Evolutionary conservation across 2,888 invertebrate species (phyloP), one percentile per base, ranked within the genome.

Genomic region (Chamaedrilus cognettii): DNA sequence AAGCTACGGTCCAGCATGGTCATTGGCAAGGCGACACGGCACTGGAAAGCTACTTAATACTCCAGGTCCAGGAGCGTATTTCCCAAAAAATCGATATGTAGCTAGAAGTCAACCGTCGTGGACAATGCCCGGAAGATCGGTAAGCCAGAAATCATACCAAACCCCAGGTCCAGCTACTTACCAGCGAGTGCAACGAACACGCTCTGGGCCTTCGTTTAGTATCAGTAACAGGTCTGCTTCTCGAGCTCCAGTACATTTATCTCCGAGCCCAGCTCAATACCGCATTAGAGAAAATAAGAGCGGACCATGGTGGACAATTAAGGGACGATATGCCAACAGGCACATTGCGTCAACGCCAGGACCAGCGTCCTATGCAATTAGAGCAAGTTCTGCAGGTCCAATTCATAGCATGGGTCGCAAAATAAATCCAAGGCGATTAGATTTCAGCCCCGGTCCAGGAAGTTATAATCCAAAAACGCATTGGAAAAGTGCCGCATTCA

Each of bases 241-340:
- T n/a, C n/a, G n/a, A n/a, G n/a, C n/a, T n/a, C n/a, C n/a, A n/a
- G n/a, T n/a, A n/a, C n/a, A n/a, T n/a, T n/a, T n/a, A n/a, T n/a
- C n/a, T n/a, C n/a, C n/a, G n/a, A n/a, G n/a, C n/a, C n/a, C n/a
- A n/a, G n/a, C n/a, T n/a, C n/a, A n/a, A n/a, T n/a, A n/a, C n/a
- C n/a, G n/a, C n/a, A n/a, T n/a, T n/a, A n/a, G n/a, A n/a, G n/a
- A n/a, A n/a, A n/a, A n/a, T n/a, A n/a, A n/a, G n/a, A n/a, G n/a
- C n/a, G n/a, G n/a, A n/a, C n/a, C n/a, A n/a, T n/a, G 28, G 42
- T 60, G 60, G 60, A 34, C 60, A 33, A 60, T 60, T n/a, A 60
- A 60, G 30, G 60, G 60, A 15, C 34, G 60, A 11, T 60, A 60
- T 35, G 23, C n/a, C 34, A 15, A 30, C 42, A 3, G 1, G 5